phyloP scores from a whole-genome alignment of 2,113 vertebrate genomes.

The Natator depressus region DNA sequence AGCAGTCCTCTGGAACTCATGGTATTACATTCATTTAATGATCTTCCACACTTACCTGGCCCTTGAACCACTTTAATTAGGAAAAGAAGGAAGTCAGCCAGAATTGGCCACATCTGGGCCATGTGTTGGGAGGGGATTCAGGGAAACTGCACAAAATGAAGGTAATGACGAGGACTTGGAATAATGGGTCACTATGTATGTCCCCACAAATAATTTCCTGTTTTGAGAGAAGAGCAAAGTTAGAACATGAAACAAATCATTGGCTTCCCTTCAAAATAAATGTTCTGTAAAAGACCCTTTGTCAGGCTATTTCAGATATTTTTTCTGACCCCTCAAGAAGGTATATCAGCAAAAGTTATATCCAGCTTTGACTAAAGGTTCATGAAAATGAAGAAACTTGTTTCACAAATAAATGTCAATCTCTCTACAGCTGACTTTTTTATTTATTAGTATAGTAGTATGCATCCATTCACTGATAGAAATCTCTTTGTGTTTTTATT shows the following conservation, averaged over 20 bases:
- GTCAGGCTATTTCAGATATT: neutral
- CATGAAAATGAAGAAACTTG: neutral
- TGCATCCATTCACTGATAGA: too few species aligned
- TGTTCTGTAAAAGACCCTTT: neutral
- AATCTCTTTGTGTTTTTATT: too few species aligned
- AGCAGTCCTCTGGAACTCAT: neutral
- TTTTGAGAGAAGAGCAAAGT: neutral
- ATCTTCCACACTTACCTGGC: neutral
- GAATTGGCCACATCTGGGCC: neutral
- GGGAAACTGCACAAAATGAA: neutral
- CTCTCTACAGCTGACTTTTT: neutral
- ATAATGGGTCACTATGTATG: neutral
- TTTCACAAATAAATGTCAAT: neutral
- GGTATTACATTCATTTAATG: neutral
- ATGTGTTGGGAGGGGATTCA: neutral
- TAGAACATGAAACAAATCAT: neutral
- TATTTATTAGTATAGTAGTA: neutral
- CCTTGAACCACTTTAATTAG: neutral
- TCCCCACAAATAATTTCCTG: neutral
- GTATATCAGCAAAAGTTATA: neutral
- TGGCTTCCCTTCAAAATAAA: neutral
- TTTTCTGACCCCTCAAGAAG: neutral
- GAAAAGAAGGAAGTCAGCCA: neutral
- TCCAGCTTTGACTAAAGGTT: neutral
- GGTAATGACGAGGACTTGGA: neutral